Conservation (phyloP, 2,888 invertebrate species). For the Megalurothrips usitatus region DNA sequence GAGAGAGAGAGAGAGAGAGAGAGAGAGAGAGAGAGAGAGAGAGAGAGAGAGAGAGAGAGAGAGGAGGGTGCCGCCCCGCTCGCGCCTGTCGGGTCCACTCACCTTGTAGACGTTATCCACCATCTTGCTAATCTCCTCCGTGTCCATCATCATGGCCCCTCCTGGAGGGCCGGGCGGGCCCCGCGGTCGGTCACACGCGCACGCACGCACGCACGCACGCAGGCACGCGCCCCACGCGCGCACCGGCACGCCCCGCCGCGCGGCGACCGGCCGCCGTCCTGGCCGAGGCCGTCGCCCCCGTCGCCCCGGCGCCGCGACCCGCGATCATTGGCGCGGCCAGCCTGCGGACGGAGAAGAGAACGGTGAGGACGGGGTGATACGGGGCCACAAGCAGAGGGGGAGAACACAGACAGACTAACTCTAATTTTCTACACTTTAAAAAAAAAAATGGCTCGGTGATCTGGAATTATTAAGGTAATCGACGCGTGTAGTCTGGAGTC, state of each 20-base stretch:
- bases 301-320: not conserved
- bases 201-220: not conserved
- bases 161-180: not conserved
- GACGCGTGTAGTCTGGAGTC: too few species aligned
- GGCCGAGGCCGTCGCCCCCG: not conserved
- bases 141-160: conserved; percentile 59
- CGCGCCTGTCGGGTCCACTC: not conserved
- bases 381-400: too few species aligned
- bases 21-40: too few species aligned
- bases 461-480: too few species aligned
- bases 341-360: not conserved
- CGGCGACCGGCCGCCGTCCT: not conserved
- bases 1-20: too few species aligned
- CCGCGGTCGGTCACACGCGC: not conserved
- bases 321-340: not conserved
- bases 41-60: too few species aligned
- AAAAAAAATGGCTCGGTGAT: too few species aligned
- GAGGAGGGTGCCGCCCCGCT: not conserved
- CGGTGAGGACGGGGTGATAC: too few species aligned
- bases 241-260: not conserved
- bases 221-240: not conserved
- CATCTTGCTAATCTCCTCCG: conserved; percentile 83
- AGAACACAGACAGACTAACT: too few species aligned
- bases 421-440: too few species aligned
- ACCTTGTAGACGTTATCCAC: conserved; percentile 84